Evolutionary conservation across 2,113 vertebrate genomes (phyloP).

Genomic region (Cercocebus atys): DNA sequence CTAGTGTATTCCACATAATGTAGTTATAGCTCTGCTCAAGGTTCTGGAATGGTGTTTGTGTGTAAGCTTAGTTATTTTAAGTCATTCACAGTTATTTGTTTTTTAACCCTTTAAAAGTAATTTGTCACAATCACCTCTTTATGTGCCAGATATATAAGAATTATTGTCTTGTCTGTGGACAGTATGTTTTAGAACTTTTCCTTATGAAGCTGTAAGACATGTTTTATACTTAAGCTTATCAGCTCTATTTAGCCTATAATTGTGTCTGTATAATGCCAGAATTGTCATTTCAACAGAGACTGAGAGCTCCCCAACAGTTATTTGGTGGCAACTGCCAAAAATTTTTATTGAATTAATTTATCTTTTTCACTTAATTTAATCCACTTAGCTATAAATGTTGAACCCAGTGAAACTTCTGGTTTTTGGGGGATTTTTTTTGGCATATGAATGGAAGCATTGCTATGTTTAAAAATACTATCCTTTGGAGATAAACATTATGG

Average conservation of each 20-base stretch:
- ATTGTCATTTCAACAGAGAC: not conserved
- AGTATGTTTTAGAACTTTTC: not conserved
- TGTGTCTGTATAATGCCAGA: not conserved
- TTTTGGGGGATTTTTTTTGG: not conserved
- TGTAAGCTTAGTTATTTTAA: not conserved
- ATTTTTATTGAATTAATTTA: constrained; percentile 38
- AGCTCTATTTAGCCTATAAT: not conserved
- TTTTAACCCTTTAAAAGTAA: not conserved
- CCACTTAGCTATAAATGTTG: constrained; percentile 23
- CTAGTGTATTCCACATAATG: not conserved
- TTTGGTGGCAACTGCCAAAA: not conserved
- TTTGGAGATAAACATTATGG: not conserved
- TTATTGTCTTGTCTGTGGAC: constrained; percentile 1
- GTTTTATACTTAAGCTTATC: not conserved
- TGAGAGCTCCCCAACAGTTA: not conserved
- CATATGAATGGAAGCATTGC: not conserved
- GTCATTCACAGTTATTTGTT: not conserved
- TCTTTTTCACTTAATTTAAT: constrained; percentile 43
- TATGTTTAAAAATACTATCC: not conserved
- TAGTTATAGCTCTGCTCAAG: not conserved
- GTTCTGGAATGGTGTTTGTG: not conserved
- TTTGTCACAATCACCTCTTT: constrained; percentile 38
- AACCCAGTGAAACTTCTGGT: not conserved
- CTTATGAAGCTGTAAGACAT: not conserved
- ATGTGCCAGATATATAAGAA: not conserved